Percentiles rank a stretch among this genome's conserved stretches.
phyloP scores from a whole-genome alignment of 2,113 vertebrate genomes.

The Corythaeola cristata region DNA sequence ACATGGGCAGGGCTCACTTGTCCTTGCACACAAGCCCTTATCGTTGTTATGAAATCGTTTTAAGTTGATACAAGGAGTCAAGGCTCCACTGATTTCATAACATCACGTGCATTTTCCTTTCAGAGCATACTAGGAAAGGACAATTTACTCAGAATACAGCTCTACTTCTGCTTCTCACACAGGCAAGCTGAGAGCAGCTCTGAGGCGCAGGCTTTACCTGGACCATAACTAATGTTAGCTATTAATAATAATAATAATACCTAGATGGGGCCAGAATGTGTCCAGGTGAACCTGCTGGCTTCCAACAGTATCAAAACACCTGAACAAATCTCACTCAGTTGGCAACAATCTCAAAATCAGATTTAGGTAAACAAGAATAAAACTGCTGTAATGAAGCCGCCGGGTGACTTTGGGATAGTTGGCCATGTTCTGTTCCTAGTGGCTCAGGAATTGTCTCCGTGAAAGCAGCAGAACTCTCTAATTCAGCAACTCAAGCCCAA shows the following conservation, averaged over 20 bases:
- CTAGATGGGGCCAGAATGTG: neutral
- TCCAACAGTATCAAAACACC: neutral
- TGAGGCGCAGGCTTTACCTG: neutral
- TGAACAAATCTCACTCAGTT: neutral
- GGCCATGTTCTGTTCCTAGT: too few relatives aligned
- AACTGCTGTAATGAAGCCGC: accelerated
- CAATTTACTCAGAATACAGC: neutral
- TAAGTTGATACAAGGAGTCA: neutral
- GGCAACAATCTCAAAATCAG: neutral
- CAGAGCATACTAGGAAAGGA: neutral
- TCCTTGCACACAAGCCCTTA: neutral
- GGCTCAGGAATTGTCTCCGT: neutral
- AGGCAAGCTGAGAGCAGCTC: too few relatives aligned
- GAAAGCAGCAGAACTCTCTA: neutral
- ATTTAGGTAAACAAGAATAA: neutral
- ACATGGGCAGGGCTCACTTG: neutral
- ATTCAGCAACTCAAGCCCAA: neutral
- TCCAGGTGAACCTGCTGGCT: neutral
- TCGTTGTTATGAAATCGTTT: neutral
- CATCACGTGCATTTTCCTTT: accelerated
- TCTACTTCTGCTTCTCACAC: neutral
- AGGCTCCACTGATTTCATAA: neutral
- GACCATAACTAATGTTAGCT: neutral
- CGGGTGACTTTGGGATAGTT: neutral
- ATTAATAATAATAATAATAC: neutral